A percentile compares a stretch with the other conserved stretches of the same genome.
Conservation (phyloP, 2,888 invertebrate genomes). For the Sphecodes monilicornis region DNA sequence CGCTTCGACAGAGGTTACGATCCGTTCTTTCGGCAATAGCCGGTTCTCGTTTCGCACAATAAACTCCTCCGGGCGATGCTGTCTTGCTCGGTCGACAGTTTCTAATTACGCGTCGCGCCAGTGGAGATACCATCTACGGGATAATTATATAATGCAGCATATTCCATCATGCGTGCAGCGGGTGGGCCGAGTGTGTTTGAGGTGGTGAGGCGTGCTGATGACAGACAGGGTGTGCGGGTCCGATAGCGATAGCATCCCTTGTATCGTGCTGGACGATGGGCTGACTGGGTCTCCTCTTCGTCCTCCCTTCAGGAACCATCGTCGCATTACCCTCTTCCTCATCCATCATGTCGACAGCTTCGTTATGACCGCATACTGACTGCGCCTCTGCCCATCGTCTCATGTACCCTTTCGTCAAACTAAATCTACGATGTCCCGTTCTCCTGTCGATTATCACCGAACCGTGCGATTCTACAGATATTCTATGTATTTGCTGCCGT, state of each 20-base stretch:
- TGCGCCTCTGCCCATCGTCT: constrained; percentile 70
- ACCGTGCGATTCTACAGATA: constrained; percentile 36
- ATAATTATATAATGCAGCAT: constrained; percentile 80
- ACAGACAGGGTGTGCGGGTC: constrained; percentile 81
- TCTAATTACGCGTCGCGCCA: constrained; percentile 75
- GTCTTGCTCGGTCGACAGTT: constrained; percentile 69
- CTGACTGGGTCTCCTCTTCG: constrained; percentile 70
- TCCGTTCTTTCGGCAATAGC: constrained; percentile 21
- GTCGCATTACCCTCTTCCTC: constrained; percentile 75
- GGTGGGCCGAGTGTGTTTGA: constrained; percentile 80
- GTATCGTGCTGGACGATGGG: constrained; percentile 77
- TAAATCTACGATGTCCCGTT: constrained; percentile 75
- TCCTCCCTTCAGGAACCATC: constrained; percentile 74
- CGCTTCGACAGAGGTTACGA: neutral
- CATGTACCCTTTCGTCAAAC: constrained; percentile 76
- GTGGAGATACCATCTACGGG: constrained; percentile 73
- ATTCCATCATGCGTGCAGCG: constrained; percentile 77
- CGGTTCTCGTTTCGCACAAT: constrained; percentile 45
- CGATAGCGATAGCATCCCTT: constrained; percentile 80
- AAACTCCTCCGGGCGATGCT: constrained; percentile 59
- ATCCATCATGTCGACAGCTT: constrained; percentile 83
- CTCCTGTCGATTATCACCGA: constrained; percentile 40
- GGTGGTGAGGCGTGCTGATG: constrained; percentile 82
- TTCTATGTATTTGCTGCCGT: constrained; percentile 18
- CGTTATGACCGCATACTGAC: constrained; percentile 81